Evolutionary conservation across 2,113 vertebrate genomes (phyloP).

Genomic region (Pedetes capensis): DNA sequence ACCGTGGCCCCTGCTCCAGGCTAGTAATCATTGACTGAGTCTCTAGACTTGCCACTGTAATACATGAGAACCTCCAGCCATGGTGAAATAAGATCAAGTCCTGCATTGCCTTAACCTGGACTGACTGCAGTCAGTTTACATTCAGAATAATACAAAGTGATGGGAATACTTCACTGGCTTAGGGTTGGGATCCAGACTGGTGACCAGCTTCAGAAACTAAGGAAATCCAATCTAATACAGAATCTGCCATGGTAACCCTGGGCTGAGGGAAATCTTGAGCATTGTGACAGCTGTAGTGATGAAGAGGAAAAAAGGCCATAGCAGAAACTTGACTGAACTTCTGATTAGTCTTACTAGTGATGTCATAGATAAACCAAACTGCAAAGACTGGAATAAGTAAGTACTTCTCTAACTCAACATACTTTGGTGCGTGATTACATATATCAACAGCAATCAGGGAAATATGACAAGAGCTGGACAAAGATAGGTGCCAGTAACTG

Average conservation of each 20-base stretch:
- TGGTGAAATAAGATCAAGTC: too few relatives aligned
- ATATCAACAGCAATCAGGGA: not conserved
- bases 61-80: not conserved
- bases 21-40: too few relatives aligned
- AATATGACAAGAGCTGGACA: not conserved
- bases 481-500: not conserved
- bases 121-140: not conserved
- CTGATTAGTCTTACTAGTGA: not conserved
- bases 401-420: not conserved
- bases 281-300: too few relatives aligned
- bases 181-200: too few relatives aligned
- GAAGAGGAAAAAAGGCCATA: too few relatives aligned
- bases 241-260: not conserved
- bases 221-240: not conserved
- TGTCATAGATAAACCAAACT: not conserved
- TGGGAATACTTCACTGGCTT: not conserved
- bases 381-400: not conserved
- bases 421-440: not conserved
- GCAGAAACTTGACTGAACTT: too few relatives aligned
- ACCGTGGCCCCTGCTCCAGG: not conserved
- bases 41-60: not conserved
- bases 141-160: not conserved
- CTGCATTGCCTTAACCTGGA: not conserved
- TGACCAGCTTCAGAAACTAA: not conserved
- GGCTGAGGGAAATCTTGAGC: too few relatives aligned